Base-by-base conservation (phyloP, 1,140 invertebrate species). In the Cydia splendana region DNA sequence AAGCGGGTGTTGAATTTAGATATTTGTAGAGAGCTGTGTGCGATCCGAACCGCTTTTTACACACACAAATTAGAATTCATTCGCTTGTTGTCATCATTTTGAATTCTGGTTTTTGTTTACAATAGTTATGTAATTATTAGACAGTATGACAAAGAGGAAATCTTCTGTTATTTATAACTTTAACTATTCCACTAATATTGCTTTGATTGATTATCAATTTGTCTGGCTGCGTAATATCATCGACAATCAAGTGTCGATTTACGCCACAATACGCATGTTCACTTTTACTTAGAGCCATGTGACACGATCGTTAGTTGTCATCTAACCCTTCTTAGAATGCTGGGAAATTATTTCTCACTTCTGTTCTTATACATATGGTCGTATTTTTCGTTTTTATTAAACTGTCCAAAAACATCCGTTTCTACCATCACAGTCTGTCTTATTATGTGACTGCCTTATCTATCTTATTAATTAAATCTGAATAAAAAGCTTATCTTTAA, bases 11-110 rank as follows among this genome's bases (percentile, higher is more conserved):
- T 69, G 80, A 81, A 79, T 79, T 78, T 78, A 76, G 74, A 77
- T 83, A 75, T 83, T 83, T 81, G 79, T 76, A 81, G 80, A 83
- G 78, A 83, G 77, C 73, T 76, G 5, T 18, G n/a, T 30, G 30
- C 67, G 7, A 69, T 30, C 10, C 15, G 67, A 74, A 62, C 67
- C 20, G 24, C 24, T 65, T 65, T 78, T 75, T 65, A 57, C 48
- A 75, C 74, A 62, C 62, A 18, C 20, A 65, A 77, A 73, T 38
- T 65, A 18, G 48, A 67, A 24, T 18, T 53, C 76, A 15, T 9
- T 48, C 48, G 24, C 75, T 76, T 67, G 15, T 74, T 38, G 15
- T 74, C 53, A 57, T 18, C 4, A 18, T 57, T 7, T 18, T 9
- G n/a, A 18, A 18, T 57, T 57, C n/a, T 57, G 53, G n/a, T 57